Evolutionary conservation across 2,113 vertebrate genomes (phyloP).

Genomic region (Gnathonemus longibarbis): DNA sequence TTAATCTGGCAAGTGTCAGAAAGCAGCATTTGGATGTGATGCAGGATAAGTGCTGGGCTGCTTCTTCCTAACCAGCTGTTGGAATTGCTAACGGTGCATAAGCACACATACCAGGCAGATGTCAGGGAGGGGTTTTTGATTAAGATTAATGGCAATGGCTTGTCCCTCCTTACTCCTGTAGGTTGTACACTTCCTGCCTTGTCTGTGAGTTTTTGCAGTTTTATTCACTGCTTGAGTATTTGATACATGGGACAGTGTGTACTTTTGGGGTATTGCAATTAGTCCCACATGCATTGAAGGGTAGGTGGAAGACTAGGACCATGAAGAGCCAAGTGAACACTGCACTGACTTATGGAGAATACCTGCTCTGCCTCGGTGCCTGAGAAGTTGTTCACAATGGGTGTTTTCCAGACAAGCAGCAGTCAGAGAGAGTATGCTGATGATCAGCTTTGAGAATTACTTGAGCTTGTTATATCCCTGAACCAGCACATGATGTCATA

Average conservation of each 20-base stretch:
- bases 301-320: background rate
- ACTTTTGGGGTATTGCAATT: background rate
- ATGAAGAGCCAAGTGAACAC: background rate
- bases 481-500: background rate
- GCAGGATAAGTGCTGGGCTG: background rate
- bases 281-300: background rate
- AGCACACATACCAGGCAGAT: background rate
- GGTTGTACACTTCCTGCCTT: background rate
- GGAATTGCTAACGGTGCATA: background rate
- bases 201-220: background rate
- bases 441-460: background rate
- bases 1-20: conserved; percentile 21
- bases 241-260: background rate
- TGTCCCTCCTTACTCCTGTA: background rate
- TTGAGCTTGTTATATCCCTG: background rate
- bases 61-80: conserved; percentile 7
- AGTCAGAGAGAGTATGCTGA: background rate
- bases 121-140: background rate
- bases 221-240: background rate
- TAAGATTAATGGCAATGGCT: background rate
- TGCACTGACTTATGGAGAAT: background rate
- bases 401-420: background rate
- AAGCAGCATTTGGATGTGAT: background rate
- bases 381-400: background rate
- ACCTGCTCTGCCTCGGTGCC: background rate